These are phyloP conservation scores for Drosophila santomea DNA, from an alignment of 1,140 invertebrate species.

Conservation along the genomic window DNA sequence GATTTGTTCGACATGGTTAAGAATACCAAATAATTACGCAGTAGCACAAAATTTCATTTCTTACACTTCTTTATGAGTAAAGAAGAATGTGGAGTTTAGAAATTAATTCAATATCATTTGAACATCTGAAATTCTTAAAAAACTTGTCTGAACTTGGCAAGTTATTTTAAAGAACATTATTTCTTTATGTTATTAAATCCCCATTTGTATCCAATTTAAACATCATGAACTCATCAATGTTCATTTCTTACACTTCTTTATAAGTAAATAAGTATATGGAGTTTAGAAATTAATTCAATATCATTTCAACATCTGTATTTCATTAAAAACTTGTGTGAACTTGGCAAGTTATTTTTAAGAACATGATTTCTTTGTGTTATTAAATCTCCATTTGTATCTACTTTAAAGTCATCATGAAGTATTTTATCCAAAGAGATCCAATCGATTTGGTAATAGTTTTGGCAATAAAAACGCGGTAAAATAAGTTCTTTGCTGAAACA, in stretches of 20 bases:
- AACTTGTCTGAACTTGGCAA: neutral
- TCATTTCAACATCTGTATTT: neutral
- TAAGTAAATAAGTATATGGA: no score
- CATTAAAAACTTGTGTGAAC: neutral
- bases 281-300: no score
- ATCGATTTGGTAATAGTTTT: no score
- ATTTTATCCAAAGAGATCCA: no score
- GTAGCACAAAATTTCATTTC: neutral
- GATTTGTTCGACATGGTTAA: constrained; percentile 1
- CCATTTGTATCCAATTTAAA: neutral
- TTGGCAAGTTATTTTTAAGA: neutral
- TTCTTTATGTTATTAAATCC: neutral
- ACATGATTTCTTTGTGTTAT: neutral
- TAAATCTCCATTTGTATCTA: neutral
- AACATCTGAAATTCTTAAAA: neutral
- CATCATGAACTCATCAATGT: no score
- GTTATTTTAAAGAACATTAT: neutral
- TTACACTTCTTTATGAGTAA: neutral
- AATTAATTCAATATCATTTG: neutral
- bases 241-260: no score
- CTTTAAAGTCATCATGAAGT: neutral
- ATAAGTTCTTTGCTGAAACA: neutral
- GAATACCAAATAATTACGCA: neutral
- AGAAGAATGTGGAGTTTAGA: neutral
- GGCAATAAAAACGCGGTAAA: no score